Evolutionary conservation across 2,113 vertebrate species (phyloP).

Genomic region (Rhinogobius similis): DNA sequence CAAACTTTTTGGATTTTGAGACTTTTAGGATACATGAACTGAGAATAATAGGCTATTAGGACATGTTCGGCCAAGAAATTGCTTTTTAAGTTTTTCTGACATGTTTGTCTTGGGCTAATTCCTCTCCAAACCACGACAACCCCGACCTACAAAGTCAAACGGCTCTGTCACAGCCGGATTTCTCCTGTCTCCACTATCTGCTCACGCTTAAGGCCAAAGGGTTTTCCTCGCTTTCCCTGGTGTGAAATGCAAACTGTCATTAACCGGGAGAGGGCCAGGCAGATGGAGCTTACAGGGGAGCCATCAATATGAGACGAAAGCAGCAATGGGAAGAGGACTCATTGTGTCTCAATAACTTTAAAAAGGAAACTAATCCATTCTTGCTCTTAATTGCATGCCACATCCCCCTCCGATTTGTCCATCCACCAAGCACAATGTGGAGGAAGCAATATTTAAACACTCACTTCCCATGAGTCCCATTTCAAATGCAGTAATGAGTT

Average conservation of each 20-base stretch:
- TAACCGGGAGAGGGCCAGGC: constrained; percentile 49
- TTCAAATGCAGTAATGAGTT: constrained; percentile 80
- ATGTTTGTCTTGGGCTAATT: constrained; percentile 70
- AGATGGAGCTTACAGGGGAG: constrained; percentile 57
- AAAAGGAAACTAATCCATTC: constrained; percentile 79
- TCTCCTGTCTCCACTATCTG: constrained; percentile 50
- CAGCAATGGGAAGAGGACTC: constrained; percentile 53
- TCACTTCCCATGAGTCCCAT: constrained; percentile 67
- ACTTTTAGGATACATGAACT: constrained; percentile 49
- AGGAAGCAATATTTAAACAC: constrained; percentile 66
- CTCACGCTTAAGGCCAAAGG: constrained; percentile 63
- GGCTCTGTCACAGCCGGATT: constrained; percentile 66
- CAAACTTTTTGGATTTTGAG: constrained; percentile 60
- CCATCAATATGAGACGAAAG: constrained; percentile 66
- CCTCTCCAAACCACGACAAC: constrained; percentile 57
- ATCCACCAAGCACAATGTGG: constrained; percentile 55
- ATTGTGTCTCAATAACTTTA: constrained; percentile 78
- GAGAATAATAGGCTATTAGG: constrained; percentile 48
- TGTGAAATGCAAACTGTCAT: constrained; percentile 74
- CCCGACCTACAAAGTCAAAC: constrained; percentile 57
- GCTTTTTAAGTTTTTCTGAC: constrained; percentile 53
- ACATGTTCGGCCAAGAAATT: constrained; percentile 42
- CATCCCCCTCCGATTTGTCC: constrained; percentile 65
- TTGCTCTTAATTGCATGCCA: constrained; percentile 79
- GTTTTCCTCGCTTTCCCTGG: constrained; percentile 50